Conservation (phyloP, 2,113 vertebrate species). For the Protomyctophum bolini region DNA sequence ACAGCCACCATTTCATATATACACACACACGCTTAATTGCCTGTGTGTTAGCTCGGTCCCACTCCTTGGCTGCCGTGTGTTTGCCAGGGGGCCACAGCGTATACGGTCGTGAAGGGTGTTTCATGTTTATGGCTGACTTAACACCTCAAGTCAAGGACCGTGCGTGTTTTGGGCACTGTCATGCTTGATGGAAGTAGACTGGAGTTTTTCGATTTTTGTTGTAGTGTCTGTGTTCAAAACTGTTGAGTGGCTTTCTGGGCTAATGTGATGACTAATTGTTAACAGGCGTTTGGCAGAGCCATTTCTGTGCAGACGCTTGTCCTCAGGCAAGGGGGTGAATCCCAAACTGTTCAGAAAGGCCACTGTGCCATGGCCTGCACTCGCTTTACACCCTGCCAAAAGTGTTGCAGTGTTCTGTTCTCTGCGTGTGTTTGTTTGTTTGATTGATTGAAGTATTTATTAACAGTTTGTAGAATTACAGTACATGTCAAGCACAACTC, state of each 20-base stretch:
- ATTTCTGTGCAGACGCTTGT: no score
- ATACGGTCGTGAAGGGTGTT: constrained; percentile 25
- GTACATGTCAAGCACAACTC: no score
- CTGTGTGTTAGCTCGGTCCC: constrained; percentile 1
- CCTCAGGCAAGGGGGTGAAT: no score
- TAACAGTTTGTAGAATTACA: no score
- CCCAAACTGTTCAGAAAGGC: no score
- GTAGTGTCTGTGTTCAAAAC: constrained; percentile 8
- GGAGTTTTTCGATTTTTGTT: background rate
- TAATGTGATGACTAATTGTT: constrained; percentile 5
- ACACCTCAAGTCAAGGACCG: constrained; percentile 45
- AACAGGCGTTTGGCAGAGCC: background rate
- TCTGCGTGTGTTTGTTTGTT: no score
- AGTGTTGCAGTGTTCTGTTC: background rate
- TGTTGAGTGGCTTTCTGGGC: constrained; percentile 26
- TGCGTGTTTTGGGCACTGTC: constrained; percentile 47
- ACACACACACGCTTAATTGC: constrained; percentile 10
- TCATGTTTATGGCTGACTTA: constrained; percentile 55
- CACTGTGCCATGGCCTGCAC: no score
- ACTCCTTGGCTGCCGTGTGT: background rate
- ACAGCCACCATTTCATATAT: constrained; percentile 17
- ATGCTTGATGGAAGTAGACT: constrained; percentile 35
- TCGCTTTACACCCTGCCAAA: no score
- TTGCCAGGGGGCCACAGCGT: background rate
- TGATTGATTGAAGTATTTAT: no score